phyloP scores from a whole-genome alignment of 2,113 vertebrate species.

The Takifugu bimaculatus region DNA sequence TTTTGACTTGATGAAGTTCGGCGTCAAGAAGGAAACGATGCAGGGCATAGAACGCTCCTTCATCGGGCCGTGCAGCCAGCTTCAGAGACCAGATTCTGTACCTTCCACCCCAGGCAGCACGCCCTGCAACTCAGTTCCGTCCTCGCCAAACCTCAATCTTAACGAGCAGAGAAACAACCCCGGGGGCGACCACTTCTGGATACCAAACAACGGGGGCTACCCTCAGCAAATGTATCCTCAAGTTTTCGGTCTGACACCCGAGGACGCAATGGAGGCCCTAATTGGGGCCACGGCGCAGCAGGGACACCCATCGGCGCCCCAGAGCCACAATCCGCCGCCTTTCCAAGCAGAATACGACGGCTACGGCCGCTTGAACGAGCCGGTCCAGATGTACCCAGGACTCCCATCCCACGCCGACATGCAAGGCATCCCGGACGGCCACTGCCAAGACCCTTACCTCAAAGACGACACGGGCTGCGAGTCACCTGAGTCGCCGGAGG shows the following conservation, averaged over 20 bases:
- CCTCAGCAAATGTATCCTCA: constrained; percentile 93
- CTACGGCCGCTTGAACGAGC: constrained; percentile 70
- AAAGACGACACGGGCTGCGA: constrained; percentile 76
- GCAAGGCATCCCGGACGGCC: constrained; percentile 64
- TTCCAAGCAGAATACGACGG: constrained; percentile 78
- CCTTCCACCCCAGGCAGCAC: constrained; percentile 96
- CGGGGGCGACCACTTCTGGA: constrained; percentile 94
- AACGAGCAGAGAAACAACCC: constrained; percentile 88
- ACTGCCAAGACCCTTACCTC: constrained; percentile 76
- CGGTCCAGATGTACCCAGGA: constrained; percentile 65
- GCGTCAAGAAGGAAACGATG: constrained; percentile 93
- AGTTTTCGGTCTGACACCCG: constrained; percentile 88
- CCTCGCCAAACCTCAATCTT: constrained; percentile 92
- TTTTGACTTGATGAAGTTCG: constrained; percentile 91
- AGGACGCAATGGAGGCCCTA: constrained; percentile 96
- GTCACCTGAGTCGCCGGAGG: constrained; percentile 74
- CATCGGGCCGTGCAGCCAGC: constrained; percentile 87
- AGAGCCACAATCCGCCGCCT: constrained; percentile 82
- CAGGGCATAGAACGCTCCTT: constrained; percentile 86
- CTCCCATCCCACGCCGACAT: constrained; percentile 74
- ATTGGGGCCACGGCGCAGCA: constrained; percentile 81
- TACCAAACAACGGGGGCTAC: constrained; percentile 87
- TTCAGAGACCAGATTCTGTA: constrained; percentile 93
- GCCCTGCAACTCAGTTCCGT: constrained; percentile 94
- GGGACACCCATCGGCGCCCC: constrained; percentile 76